Conservation (phyloP, 2,113 vertebrate genomes). For the Xenus cinereus region DNA sequence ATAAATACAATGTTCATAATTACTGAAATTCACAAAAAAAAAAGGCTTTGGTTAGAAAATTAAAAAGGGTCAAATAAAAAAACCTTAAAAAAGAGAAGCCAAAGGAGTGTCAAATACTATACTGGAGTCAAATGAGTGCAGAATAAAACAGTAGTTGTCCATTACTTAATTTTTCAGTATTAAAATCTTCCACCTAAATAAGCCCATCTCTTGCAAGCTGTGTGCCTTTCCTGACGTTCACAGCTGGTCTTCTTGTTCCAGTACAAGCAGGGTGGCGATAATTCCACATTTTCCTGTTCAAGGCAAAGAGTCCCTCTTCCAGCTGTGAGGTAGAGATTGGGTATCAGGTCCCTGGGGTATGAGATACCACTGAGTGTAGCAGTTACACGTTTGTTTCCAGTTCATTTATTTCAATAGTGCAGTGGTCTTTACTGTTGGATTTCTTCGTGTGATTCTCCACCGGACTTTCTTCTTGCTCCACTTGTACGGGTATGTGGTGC, state of each 20-base stretch:
- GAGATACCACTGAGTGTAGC: constrained; percentile 2
- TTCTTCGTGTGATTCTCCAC: constrained; percentile 71
- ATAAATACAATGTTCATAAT: neutral
- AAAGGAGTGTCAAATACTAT: constrained; percentile 6
- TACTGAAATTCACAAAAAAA: neutral
- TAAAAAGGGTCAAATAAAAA: constrained; percentile 35
- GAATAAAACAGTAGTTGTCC: constrained; percentile 1
- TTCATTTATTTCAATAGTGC: constrained; percentile 92
- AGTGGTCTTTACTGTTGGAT: constrained; percentile 86
- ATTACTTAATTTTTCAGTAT: neutral
- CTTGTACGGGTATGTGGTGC: constrained; percentile 83
- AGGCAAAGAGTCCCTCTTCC: constrained; percentile 56
- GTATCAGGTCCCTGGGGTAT: constrained; percentile 36
- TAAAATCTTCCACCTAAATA: constrained; percentile 35
- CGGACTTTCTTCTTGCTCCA: constrained; percentile 80
- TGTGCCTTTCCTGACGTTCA: constrained; percentile 42
- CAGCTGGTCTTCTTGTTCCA: constrained; percentile 50
- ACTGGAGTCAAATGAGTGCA: constrained; percentile 13
- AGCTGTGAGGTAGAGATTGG: constrained; percentile 66
- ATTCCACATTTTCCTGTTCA: constrained; percentile 29
- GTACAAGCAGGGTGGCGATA: neutral
- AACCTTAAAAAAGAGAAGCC: neutral
- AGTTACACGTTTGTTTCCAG: constrained; percentile 93
- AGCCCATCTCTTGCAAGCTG: neutral
- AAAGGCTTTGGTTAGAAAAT: constrained; percentile 64